These are phyloP conservation scores for Drosophila dives DNA, from an alignment of 2,888 invertebrate species.

Conservation along the genomic window DNA sequence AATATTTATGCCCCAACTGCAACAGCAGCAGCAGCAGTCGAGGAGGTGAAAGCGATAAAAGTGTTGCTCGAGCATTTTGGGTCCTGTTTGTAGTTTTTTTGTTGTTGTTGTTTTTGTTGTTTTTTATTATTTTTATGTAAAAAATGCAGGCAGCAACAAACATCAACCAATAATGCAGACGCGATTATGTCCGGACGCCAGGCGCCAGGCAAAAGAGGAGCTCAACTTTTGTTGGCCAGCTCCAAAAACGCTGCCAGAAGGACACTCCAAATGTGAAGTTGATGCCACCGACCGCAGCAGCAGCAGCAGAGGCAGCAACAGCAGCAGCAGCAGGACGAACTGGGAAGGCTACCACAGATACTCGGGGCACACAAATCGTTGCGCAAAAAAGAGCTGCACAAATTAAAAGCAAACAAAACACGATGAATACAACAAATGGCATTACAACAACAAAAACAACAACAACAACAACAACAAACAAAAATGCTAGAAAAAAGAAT, in stretches of 20 bases:
- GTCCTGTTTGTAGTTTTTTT: slow-evolving; percentile 17
- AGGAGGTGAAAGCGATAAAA: slow-evolving; percentile 48
- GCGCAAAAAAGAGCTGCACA: slow-evolving; percentile 57
- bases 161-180: slow-evolving; percentile 85
- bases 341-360: slow-evolving; percentile 28
- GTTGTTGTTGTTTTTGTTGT: not conserved
- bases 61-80: slow-evolving; percentile 33
- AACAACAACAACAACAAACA: not conserved
- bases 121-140: slow-evolving; percentile 48
- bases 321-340: slow-evolving; percentile 17
- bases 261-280: slow-evolving; percentile 75
- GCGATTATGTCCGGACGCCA: slow-evolving; percentile 82
- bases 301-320: slow-evolving; percentile 41
- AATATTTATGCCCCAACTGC: slow-evolving; percentile 70
- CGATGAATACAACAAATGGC: slow-evolving; percentile 68
- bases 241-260: slow-evolving; percentile 37
- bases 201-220: slow-evolving; percentile 30
- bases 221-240: slow-evolving; percentile 25
- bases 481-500: slow-evolving; percentile 7
- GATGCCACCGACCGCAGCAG: slow-evolving; percentile 50
- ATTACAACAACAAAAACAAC: slow-evolving; percentile 12
- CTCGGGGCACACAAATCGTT: slow-evolving; percentile 49
- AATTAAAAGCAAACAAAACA: slow-evolving; percentile 79
- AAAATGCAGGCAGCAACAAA: slow-evolving; percentile 72
- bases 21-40: not conserved